phyloP scores from a whole-genome alignment of 1,140 invertebrate genomes.

The Rhopalosiphum padi region DNA sequence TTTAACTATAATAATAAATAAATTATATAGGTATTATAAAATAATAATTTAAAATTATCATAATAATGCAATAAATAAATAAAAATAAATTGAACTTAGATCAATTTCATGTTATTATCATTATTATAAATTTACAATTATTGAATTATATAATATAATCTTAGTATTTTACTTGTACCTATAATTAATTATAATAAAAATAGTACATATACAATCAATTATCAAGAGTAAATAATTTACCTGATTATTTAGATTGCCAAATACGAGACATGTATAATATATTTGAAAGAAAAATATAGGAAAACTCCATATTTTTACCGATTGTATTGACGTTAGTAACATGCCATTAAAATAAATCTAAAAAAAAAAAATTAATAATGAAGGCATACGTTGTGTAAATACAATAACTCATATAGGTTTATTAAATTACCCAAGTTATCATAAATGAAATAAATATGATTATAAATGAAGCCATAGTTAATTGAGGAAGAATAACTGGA shows the following conservation, averaged over 20 bases:
- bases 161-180: too few species aligned
- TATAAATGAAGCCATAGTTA: slow-evolving; percentile 1
- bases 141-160: too few species aligned
- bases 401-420: background rate
- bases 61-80: too few species aligned
- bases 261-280: slow-evolving; percentile 27
- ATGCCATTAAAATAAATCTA: slow-evolving; percentile 44
- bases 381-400: background rate
- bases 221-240: background rate
- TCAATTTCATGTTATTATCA: too few species aligned
- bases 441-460: background rate
- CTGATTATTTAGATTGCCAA: background rate
- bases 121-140: too few species aligned
- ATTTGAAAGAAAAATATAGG: slow-evolving; percentile 34
- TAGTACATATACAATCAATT: background rate
- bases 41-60: too few species aligned
- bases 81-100: too few species aligned
- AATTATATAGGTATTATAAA: too few species aligned
- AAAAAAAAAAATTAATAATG: background rate
- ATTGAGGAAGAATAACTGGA: slow-evolving; percentile 35
- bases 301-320: background rate
- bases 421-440: background rate
- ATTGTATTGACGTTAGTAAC: background rate
- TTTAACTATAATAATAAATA: too few species aligned
- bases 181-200: background rate